Base-by-base conservation (phyloP, 2,797 vertebrate genomes). In the Falco novaeseelandiae region DNA sequence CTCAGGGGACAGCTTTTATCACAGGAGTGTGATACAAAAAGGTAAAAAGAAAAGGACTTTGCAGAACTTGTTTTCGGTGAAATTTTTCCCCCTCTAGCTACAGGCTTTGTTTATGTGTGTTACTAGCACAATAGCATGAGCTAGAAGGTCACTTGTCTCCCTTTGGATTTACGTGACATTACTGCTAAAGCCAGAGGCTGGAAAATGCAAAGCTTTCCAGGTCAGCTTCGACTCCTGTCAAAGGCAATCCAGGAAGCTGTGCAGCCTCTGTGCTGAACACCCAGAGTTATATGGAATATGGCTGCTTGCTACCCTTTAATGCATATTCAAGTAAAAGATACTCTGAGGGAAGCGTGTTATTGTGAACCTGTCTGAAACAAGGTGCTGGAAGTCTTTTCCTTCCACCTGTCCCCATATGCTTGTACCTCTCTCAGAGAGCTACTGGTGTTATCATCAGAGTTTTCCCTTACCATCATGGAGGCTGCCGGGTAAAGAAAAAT, bases 101-200 rank as follows among this genome's bases (percentile, higher is more conserved):
- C 92, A 76, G 27, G 58, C 42, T 95, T 90, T 97, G 93, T 97
- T 97, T 96, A 82, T 63, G 9, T 83, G 72, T 78, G 93, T 96
- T 94, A 69, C 95, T 81, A 96, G 92, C 89, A 90, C 89, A 94
- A 82, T 84, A 92, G 51, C 77, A 84, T 73, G 81, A 96, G 90
- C 55, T 87, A 92, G 92, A 96, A 97, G 95, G 96, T 97, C 95
- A 96, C 83, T 97, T 82, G 46, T 90, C 83, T 96, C 93, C 92
- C 90, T 93, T 79, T 90, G 86, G 96, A 89, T 84, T 96, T 92
- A 76, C 46, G 66, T 87, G 95, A 94, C 92, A 87, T 95, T 96
- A 95, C 30, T 72, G 89, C 66, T 96, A 51, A 72, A 93, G 92
- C 92, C 92, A 97, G 86, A 90, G 83, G 42, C 83, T 96, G 95